Evolutionary conservation across 1,140 invertebrate genomes (phyloP).

Genomic region (Heliothis subflexa): DNA sequence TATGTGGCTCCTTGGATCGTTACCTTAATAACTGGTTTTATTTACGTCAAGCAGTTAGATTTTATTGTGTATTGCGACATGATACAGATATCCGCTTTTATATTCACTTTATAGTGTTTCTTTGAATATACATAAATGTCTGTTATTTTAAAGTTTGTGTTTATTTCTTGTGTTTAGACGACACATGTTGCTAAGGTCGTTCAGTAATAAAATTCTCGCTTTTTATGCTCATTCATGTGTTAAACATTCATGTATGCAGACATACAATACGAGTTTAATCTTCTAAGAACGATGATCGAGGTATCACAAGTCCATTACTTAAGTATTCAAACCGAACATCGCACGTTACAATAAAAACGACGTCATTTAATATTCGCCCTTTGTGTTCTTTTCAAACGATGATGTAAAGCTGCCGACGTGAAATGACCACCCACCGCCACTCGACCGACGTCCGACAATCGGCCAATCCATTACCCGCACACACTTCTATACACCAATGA

Average conservation of each 20-base stretch:
- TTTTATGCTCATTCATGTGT: background rate
- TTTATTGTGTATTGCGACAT: slow-evolving; percentile 30
- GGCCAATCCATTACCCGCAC: slow-evolving; percentile 76
- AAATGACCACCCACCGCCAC: slow-evolving; percentile 71
- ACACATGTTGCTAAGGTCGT: background rate
- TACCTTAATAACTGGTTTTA: slow-evolving; percentile 31
- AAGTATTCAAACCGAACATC: slow-evolving; percentile 38
- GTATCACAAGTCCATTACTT: slow-evolving; percentile 10
- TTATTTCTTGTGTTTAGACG: background rate
- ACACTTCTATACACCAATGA: slow-evolving; percentile 48
- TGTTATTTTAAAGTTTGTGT: slow-evolving; percentile 6
- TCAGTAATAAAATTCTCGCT: background rate
- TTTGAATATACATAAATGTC: slow-evolving; percentile 9
- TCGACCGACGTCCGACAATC: slow-evolving; percentile 64
- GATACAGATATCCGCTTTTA: slow-evolving; percentile 34
- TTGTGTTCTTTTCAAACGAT: slow-evolving; percentile 66
- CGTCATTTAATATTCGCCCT: slow-evolving; percentile 51
- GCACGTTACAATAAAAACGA: slow-evolving; percentile 40
- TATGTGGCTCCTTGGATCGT: slow-evolving; percentile 41
- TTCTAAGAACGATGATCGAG: background rate
- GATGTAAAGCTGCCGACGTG: slow-evolving; percentile 62
- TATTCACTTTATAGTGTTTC: slow-evolving; percentile 12
- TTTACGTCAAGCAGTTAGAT: slow-evolving; percentile 10
- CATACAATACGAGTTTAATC: background rate
- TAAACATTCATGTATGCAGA: background rate